These are phyloP conservation scores for Acanthochromis polyacanthus DNA, from an alignment of 2,113 vertebrate genomes.

Conservation along the genomic window DNA sequence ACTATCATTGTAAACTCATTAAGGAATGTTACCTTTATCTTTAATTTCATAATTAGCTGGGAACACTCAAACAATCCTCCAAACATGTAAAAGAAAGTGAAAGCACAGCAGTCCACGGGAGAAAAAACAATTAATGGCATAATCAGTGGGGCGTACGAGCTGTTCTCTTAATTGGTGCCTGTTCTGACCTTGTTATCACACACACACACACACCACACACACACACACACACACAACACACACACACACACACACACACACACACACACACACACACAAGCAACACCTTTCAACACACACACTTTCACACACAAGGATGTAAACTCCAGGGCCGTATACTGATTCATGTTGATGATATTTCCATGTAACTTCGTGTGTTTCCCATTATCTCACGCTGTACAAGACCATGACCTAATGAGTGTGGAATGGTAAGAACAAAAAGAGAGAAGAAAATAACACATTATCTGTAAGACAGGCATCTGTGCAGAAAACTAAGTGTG, in stretches of 20 bases:
- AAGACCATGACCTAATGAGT: conserved; percentile 51
- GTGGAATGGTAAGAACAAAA: conserved; percentile 27
- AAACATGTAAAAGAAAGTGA: conserved; percentile 4
- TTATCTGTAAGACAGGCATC: conserved; percentile 30
- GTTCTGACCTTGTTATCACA: conserved; percentile 43
- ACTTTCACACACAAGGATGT: conserved; percentile 4
- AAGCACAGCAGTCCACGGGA: not conserved
- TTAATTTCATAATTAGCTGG: conserved; percentile 34
- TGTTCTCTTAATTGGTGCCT: conserved; percentile 55
- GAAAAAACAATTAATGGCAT: conserved; percentile 38
- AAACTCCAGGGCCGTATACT: conserved; percentile 28
- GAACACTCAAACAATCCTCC: conserved; percentile 23
- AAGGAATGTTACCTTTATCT: conserved; percentile 4
- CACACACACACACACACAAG: conserved; percentile 12
- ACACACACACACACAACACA: conserved; percentile 18
- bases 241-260: conserved; percentile 11
- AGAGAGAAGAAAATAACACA: conserved; percentile 6
- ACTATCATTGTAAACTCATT: conserved; percentile 6
- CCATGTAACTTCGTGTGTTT: conserved; percentile 53
- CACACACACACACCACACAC: not conserved
- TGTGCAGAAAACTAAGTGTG: conserved; percentile 51
- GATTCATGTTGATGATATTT: conserved; percentile 56
- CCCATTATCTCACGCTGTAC: conserved; percentile 38
- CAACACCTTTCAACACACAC: not conserved
- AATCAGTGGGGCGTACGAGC: conserved; percentile 30